Percentiles rank a stretch among this genome's conserved stretches.
Evolutionary conservation across 1,140 invertebrate genomes (phyloP).

Genomic region (Zaprionus davidi): DNA sequence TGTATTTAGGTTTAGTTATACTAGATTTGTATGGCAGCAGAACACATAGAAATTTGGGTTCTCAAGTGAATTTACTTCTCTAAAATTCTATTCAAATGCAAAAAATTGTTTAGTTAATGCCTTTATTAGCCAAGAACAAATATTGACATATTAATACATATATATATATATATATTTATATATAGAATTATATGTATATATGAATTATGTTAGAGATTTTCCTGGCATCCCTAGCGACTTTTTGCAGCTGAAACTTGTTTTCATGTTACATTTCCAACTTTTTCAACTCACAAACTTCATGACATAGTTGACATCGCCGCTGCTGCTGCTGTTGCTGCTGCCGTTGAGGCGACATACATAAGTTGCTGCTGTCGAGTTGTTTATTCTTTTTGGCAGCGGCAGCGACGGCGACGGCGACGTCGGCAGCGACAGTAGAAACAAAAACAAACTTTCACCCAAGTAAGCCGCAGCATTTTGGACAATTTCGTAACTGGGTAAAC

Average conservation of each 20-base stretch:
- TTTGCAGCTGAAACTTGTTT: not conserved
- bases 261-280: not conserved
- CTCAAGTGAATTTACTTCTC: too few species aligned
- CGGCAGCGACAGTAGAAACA: constrained; percentile 34
- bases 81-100: too few species aligned
- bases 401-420: constrained; percentile 12
- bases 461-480: constrained; percentile 80
- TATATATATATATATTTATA: too few species aligned
- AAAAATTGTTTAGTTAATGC: too few species aligned
- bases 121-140: too few species aligned
- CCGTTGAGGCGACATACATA: constrained; percentile 20
- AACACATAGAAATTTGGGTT: not conserved
- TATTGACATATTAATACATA: too few species aligned
- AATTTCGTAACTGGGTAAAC: constrained; percentile 82
- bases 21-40: not conserved
- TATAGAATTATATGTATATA: too few species aligned
- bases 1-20: not conserved
- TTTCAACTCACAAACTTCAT: not conserved
- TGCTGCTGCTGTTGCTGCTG: not conserved
- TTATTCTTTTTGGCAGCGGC: constrained; percentile 37
- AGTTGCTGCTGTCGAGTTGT: constrained; percentile 29
- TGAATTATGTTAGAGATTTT: too few species aligned
- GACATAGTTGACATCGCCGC: constrained; percentile 6
- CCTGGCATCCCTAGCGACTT: not conserved
- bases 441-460: constrained; percentile 77